Base-by-base conservation (phyloP, 2,113 vertebrate genomes). In the Bettongia penicillata region DNA sequence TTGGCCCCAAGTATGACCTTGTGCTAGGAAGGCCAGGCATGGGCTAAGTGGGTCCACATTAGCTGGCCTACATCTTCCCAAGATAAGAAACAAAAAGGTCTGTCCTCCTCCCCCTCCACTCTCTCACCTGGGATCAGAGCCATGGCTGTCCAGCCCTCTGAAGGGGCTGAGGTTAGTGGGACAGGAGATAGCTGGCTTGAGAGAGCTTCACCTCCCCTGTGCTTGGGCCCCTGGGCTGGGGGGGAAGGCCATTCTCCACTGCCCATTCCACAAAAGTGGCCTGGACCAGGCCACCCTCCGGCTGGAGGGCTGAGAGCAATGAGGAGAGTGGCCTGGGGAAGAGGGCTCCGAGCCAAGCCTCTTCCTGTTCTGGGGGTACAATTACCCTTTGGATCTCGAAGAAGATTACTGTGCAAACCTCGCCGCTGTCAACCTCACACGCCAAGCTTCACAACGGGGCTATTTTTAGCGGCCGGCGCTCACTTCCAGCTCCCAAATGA, bases 401-500 rank as follows among this genome's bases (percentile, higher is more conserved):
- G 93, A n/a, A 89, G 93, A 96, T 53, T 93, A 96, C 93, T 43
- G 48, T 1, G 14, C 91, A 51, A 95, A 51, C 93, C 95, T 91
- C 89, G 96, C 91, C 94, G 94, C 95, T 96, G 92, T 93, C 49
- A 95, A 11, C 94, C 96, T 97, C 90, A 93, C 90, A 96, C 1
- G 26, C 97, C 95, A 96, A 53, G 93, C 96, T 98, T 96, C 96
- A 95, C 95, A 96, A 93, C 90, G 90, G 2, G 0, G 97, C 93
- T 97, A 97, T 98, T 98, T 98, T 97, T 97, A 98, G 96, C 89
- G 89, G 52, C 91, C 0, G 51, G 96, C 97, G 95, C 97, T 97
- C 96, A 92, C 96, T 61, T 53, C 0, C 50, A 95, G 95, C 95
- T 97, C 95, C 93, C 94, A 96, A 96, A 97, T 92, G 97, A 97